A percentile compares a stretch with the other conserved stretches of the same genome.
Evolutionary conservation across 2,888 invertebrate genomes (phyloP).

Genomic region (Julus scandinavius): DNA sequence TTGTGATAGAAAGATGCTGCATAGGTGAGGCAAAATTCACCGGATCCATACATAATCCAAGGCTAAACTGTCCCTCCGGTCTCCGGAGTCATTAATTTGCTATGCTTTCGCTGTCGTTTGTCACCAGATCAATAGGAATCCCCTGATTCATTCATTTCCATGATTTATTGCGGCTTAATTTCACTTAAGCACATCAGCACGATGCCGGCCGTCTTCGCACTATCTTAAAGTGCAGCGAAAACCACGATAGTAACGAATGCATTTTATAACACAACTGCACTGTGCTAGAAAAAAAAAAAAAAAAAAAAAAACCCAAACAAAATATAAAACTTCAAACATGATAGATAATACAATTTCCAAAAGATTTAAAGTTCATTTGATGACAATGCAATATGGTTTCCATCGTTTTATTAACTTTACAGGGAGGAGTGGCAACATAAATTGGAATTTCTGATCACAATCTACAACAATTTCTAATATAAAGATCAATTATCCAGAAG

Average conservation of each 20-base stretch:
- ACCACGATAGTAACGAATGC: background rate
- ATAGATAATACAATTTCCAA: no score
- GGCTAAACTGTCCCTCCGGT: conserved; percentile 49
- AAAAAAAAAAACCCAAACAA: no score
- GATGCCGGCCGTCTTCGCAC: background rate
- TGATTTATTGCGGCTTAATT: conserved; percentile 53
- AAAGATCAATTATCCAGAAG: no score
- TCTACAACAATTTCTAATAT: no score
- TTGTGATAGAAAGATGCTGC: background rate
- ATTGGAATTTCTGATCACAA: no score
- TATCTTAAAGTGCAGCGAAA: conserved; percentile 24
- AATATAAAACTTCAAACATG: no score
- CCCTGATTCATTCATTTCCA: conserved; percentile 49
- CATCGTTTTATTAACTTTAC: no score
- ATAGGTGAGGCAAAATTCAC: background rate
- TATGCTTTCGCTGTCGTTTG: conserved; percentile 44
- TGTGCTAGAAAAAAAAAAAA: no score
- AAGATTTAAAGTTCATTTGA: no score
- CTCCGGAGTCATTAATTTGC: conserved; percentile 48
- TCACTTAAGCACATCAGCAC: conserved; percentile 52
- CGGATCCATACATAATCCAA: background rate
- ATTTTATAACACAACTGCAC: no score
- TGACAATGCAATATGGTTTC: no score
- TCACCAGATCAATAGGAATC: conserved; percentile 53
- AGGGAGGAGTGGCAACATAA: no score